Evolutionary conservation across 2,888 invertebrate species (phyloP).

Genomic region (Plutella xylostella): DNA sequence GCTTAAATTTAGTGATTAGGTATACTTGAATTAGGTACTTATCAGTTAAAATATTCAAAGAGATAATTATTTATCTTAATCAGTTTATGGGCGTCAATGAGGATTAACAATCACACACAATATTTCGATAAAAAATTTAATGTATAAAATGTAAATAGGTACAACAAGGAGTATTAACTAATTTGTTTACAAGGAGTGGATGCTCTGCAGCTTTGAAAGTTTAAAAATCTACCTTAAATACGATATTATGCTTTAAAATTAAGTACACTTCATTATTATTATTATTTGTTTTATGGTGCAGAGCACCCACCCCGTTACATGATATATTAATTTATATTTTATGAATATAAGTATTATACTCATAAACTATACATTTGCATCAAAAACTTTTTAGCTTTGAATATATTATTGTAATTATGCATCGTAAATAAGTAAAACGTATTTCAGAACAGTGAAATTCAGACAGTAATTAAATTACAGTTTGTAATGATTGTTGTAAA

Average conservation of each 20-base stretch:
- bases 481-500: not conserved
- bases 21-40: too few species aligned
- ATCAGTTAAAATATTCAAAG: too few species aligned
- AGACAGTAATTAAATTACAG: not conserved
- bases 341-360: slow-evolving; percentile 9
- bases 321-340: slow-evolving; percentile 22
- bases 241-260: not conserved
- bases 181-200: slow-evolving; percentile 3
- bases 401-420: not conserved
- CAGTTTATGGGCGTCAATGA: too few species aligned
- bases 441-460: not conserved
- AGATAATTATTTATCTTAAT: too few species aligned
- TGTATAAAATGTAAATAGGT: slow-evolving; percentile 11
- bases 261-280: not conserved
- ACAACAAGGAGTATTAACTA: slow-evolving; percentile 7
- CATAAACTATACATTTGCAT: slow-evolving; percentile 9
- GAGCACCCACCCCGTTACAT: slow-evolving; percentile 21
- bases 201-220: not conserved
- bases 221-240: not conserved
- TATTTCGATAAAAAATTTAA: slow-evolving; percentile 11
- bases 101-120: slow-evolving; percentile 20
- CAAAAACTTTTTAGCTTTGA: slow-evolving; percentile 3
- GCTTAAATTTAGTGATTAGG: too few species aligned
- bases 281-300: slow-evolving; percentile 8
- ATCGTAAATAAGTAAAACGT: not conserved